Percentiles rank a stretch among this genome's conserved stretches.
These are phyloP conservation scores for Drosophila testacea DNA, from an alignment of 2,888 invertebrate genomes.

Conservation along the genomic window DNA sequence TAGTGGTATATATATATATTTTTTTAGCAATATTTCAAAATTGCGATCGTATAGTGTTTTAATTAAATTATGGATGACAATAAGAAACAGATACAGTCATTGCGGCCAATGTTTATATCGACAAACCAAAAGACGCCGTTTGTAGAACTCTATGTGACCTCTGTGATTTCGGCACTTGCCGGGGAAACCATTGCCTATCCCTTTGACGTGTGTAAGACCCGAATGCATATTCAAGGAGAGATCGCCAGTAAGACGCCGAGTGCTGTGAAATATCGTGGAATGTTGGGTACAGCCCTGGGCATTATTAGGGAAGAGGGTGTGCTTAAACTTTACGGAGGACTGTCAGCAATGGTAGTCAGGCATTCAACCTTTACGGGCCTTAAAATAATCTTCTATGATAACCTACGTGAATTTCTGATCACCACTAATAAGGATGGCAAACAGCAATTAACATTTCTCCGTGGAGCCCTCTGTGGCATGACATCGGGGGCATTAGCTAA, in stretches of 20 bases:
- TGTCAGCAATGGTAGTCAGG: slow-evolving; percentile 40
- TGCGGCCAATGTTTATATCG: slow-evolving; percentile 1
- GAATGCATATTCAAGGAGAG: slow-evolving; percentile 45
- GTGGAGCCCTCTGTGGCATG: slow-evolving; percentile 27
- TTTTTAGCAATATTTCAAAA: background rate
- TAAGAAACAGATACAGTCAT: background rate
- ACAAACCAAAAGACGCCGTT: slow-evolving; percentile 27
- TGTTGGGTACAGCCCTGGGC: slow-evolving; percentile 29
- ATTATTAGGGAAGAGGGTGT: slow-evolving; percentile 37
- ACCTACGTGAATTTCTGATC: slow-evolving; percentile 13
- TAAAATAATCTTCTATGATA: slow-evolving; percentile 40
- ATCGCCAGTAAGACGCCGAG: slow-evolving; percentile 13
- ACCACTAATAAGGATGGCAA: slow-evolving; percentile 13
- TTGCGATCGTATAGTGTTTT: background rate
- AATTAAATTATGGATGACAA: background rate
- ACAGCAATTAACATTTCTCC: slow-evolving; percentile 10
- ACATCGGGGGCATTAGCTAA: slow-evolving; percentile 27
- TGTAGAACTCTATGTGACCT: slow-evolving; percentile 20
- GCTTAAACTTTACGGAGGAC: slow-evolving; percentile 36
- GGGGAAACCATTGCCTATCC: slow-evolving; percentile 42
- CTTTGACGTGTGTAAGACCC: slow-evolving; percentile 46
- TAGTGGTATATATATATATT: background rate
- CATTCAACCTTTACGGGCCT: slow-evolving; percentile 32
- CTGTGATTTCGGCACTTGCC: slow-evolving; percentile 24
- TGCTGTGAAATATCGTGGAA: slow-evolving; percentile 14